These are phyloP conservation scores for Dendronephthya gigantea DNA, from an alignment of 64 coral and sea anemone species.

Conservation along the genomic window DNA sequence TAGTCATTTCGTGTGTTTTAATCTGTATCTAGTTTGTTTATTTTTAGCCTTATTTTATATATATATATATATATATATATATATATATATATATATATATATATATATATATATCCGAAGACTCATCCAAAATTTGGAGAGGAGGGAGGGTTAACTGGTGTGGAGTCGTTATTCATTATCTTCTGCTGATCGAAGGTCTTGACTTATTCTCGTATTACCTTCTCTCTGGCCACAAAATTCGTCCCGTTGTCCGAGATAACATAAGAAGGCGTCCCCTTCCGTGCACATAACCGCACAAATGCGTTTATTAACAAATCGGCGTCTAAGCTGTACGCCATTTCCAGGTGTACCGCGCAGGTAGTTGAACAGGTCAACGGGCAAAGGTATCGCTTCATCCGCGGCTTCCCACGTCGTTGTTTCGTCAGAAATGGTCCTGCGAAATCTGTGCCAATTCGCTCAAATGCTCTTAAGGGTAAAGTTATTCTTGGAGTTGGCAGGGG, in stretches of 20 bases:
- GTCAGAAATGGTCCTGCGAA: slow-evolving; percentile 28
- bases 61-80: too few species aligned
- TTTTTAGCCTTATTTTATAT: too few species aligned
- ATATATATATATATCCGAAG: too few species aligned
- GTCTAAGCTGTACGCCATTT: slow-evolving; percentile 21
- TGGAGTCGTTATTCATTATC: background rate
- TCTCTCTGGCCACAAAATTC: background rate
- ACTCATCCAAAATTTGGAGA: background rate
- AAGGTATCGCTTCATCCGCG: slow-evolving; percentile 4
- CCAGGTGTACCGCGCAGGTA: slow-evolving; percentile 18
- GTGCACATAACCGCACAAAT: background rate
- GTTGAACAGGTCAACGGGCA: background rate
- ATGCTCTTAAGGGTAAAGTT: background rate
- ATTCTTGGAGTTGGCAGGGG: background rate
- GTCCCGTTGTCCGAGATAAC: background rate
- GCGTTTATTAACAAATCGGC: background rate
- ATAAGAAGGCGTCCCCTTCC: background rate
- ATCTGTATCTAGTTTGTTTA: too few species aligned
- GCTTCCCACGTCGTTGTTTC: slow-evolving; percentile 30
- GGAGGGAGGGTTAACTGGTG: background rate
- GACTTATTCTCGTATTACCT: background rate
- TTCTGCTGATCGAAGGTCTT: background rate
- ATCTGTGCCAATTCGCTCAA: background rate
- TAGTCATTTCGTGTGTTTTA: too few species aligned
- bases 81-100: too few species aligned